Conservation (phyloP, 2,888 invertebrate species). For the Candidula unifasciata region DNA sequence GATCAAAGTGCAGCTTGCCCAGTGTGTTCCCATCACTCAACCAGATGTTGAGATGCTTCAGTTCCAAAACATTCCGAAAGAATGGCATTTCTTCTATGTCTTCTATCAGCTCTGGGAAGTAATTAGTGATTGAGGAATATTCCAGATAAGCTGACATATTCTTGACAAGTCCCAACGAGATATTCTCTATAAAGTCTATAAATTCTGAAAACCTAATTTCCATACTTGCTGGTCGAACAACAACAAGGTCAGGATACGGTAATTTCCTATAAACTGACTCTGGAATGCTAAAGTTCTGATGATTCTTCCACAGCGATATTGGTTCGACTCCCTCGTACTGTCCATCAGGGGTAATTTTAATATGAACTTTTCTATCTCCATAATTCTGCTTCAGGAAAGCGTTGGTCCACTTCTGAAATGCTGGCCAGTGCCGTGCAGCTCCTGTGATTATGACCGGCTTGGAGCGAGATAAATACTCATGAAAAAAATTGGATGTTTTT, state of each 20-base stretch:
- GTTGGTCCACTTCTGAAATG: constrained; percentile 72
- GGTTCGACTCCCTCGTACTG: constrained; percentile 75
- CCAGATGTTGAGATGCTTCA: constrained; percentile 75
- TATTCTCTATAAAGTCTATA: constrained; percentile 68
- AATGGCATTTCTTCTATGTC: constrained; percentile 72
- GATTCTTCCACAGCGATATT: constrained; percentile 69
- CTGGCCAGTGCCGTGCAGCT: constrained; percentile 68
- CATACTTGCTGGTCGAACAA: constrained; percentile 73
- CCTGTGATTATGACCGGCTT: constrained; percentile 73
- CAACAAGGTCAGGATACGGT: constrained; percentile 72
- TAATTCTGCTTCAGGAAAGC: constrained; percentile 64
- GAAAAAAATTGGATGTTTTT: constrained; percentile 65
- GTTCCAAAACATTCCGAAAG: constrained; percentile 60
- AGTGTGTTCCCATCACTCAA: constrained; percentile 77
- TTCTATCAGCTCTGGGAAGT: constrained; percentile 66
- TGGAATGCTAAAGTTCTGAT: constrained; percentile 69
- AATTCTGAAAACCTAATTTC: constrained; percentile 73
- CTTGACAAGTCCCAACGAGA: constrained; percentile 59
- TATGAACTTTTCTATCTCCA: constrained; percentile 68
- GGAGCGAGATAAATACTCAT: constrained; percentile 69
- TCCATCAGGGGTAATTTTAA: constrained; percentile 73
- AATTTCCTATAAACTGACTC: constrained; percentile 64
- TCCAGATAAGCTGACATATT: constrained; percentile 76
- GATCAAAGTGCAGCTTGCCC: constrained; percentile 77
- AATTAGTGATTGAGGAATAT: constrained; percentile 74